Percentiles rank a stretch among this genome's conserved stretches.
These are phyloP conservation scores for Malurus cyaneus DNA, from an alignment of 2,113 vertebrate species.

Conservation along the genomic window DNA sequence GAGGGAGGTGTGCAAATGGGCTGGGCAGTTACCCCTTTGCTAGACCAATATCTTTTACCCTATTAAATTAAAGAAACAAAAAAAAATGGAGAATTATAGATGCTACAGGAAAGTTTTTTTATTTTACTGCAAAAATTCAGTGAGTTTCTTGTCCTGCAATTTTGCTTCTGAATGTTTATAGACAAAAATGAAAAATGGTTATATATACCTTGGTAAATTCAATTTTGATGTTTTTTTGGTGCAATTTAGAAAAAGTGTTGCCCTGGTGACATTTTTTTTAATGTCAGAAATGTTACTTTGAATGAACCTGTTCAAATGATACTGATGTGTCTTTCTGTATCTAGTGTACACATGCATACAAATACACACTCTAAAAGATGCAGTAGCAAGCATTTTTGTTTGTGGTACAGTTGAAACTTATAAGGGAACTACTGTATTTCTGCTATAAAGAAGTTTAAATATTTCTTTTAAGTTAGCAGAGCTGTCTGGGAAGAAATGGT, in stretches of 20 bases:
- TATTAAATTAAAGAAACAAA: background rate
- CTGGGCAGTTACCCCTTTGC: background rate
- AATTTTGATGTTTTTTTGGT: background rate
- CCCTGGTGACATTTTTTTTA: background rate
- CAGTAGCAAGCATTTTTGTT: background rate
- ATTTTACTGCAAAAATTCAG: background rate
- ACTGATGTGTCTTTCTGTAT: background rate
- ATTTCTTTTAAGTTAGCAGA: constrained; percentile 80
- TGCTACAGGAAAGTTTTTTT: background rate
- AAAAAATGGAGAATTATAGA: background rate
- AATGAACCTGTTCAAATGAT: background rate
- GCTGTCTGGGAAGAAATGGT: constrained; percentile 99
- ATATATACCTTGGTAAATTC: background rate
- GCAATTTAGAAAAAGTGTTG: background rate
- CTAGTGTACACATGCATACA: background rate
- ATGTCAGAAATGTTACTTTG: background rate
- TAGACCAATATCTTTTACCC: background rate
- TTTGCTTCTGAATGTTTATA: background rate
- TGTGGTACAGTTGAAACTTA: background rate
- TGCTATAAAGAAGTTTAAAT: background rate
- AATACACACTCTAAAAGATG: background rate
- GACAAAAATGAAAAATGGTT: background rate
- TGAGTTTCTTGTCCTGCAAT: background rate
- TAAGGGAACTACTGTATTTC: background rate
- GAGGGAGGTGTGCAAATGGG: rapidly evolving